These are phyloP conservation scores for Acanthiza pusilla DNA, from an alignment of 2,797 vertebrate genomes.

Conservation along the genomic window DNA sequence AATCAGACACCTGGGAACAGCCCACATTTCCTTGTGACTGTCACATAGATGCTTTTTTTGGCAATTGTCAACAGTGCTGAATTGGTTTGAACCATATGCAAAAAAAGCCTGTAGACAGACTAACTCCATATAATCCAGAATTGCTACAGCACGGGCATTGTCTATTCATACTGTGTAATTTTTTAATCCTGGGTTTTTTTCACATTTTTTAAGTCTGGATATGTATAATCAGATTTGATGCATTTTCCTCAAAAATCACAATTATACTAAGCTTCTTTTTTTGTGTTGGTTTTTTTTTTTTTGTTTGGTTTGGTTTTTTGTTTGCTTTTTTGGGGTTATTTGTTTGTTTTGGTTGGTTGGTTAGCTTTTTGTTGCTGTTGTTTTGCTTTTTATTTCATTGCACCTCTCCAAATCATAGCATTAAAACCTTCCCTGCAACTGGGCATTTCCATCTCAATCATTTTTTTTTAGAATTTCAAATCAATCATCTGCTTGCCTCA, in stretches of 20 bases:
- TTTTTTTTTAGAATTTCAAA: neutral
- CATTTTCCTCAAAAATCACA: neutral
- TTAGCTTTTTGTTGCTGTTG: neutral
- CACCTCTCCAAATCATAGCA: neutral
- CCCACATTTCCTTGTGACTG: neutral
- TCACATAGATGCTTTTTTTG: fast-evolving
- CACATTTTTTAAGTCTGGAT: neutral
- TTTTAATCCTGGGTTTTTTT: neutral
- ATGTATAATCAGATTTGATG: neutral
- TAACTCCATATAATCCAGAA: neutral
- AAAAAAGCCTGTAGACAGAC: neutral
- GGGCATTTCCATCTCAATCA: neutral
- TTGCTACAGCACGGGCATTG: neutral
- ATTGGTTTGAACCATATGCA: neutral
- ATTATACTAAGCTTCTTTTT: neutral
- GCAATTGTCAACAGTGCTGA: neutral
- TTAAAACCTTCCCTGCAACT: neutral
- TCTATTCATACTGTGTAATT: neutral
- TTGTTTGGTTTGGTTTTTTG: neutral
- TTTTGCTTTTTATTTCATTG: neutral
- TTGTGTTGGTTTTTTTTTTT: neutral
- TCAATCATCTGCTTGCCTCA: neutral
- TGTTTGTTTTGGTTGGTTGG: neutral
- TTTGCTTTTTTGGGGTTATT: too few species aligned
- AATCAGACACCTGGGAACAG: neutral